Base-by-base conservation (phyloP, 1,140 invertebrate genomes). In the Zaprionus ornatus region DNA sequence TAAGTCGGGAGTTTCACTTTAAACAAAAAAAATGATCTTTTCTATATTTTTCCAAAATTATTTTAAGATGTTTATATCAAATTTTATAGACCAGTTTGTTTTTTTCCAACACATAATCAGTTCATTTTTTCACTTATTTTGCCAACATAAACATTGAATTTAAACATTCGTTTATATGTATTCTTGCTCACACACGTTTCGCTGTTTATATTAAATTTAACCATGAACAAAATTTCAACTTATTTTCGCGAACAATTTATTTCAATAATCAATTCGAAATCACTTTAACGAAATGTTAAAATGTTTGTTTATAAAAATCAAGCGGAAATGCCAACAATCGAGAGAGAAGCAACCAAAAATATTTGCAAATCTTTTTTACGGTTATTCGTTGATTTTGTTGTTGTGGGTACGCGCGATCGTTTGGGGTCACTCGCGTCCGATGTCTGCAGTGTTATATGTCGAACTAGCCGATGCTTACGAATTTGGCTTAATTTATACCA, bases 401-500 rank as follows among this genome's bases (percentile, higher is more conserved):
- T 50, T 40, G 66, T 73, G 52, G 27, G 61, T 82, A 29, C 60
- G 52, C 45, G 56, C 63, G 67, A 80, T 74, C 62, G 65, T 12
- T 42, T 61, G 12, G 40, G 10, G 17, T 29, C 42, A 25, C 63
- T 40, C 79, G 72, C 82, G 82, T 77, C 78, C 73, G 77, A 70
- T 62, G 60, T 50, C 69, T 79, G 74, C 68, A 67, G 63, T 76
- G 69, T 65, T 45, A 78, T 54, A 71, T 84, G 84, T 91, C 83
- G 78, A 70, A 91, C 87, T 91, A 91, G 91, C 74, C 83, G 80
- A 37, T 91, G 87, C 82, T 80, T 76, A 76, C 73, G 63, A 45
- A 82, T 82, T 91, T 87, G 75, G 71, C 76, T 73, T 77, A 56
- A 79, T 91, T 91, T 91, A 91, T 91, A 91, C 78, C 82, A 80